Percentiles rank a stretch among this genome's conserved stretches.
Evolutionary conservation across 2,113 vertebrate genomes (phyloP).

Genomic region (Nicator chloris): DNA sequence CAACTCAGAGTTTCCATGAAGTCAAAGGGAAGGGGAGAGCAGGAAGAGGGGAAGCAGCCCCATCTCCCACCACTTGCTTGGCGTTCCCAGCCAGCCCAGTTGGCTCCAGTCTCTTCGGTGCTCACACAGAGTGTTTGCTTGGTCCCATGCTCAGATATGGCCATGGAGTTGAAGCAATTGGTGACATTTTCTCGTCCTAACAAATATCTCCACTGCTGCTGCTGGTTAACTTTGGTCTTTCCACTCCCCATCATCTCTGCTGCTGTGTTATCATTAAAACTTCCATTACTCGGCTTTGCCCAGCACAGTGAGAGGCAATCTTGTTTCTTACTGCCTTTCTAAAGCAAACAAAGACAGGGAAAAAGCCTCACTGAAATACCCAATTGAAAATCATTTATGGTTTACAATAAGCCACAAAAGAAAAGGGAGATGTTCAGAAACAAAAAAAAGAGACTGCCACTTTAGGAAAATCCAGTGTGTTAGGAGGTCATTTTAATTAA

Average conservation of each 20-base stretch:
- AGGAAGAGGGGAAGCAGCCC: background rate
- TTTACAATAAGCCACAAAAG: background rate
- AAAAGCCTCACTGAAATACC: background rate
- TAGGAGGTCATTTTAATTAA: constrained; percentile 32
- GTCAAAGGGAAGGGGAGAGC: background rate
- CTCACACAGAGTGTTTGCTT: background rate
- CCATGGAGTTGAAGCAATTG: background rate
- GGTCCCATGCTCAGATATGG: background rate
- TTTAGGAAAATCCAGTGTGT: background rate
- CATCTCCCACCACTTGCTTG: background rate
- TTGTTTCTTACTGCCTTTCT: constrained; percentile 42
- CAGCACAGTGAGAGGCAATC: background rate
- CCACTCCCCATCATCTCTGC: background rate
- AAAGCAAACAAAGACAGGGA: background rate
- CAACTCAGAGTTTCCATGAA: background rate
- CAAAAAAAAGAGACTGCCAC: background rate
- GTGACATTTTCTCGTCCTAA: background rate
- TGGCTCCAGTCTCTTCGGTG: background rate
- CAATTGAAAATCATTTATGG: background rate
- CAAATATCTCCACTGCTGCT: background rate
- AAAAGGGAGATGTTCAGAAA: background rate
- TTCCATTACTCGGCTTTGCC: background rate
- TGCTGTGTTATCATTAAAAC: constrained; percentile 40
- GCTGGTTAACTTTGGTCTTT: constrained; percentile 11
- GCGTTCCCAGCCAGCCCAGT: background rate